Evolutionary conservation across 2,888 invertebrate species (phyloP).

Genomic region (Limnephilus auricula): DNA sequence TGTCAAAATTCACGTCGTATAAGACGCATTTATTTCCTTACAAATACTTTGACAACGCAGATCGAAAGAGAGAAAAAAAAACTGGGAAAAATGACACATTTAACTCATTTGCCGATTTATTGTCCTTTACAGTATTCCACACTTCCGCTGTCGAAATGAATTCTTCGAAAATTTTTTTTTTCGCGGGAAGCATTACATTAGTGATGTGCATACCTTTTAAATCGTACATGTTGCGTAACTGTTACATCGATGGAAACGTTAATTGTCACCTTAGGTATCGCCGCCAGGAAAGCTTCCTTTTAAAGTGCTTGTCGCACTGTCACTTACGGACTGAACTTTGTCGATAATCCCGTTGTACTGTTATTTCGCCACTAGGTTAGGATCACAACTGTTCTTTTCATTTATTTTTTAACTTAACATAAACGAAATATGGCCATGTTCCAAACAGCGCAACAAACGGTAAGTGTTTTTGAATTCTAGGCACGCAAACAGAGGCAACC

Average conservation of each 20-base stretch:
- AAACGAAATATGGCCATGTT: neutral
- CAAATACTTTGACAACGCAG: no score
- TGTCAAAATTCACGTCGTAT: no score
- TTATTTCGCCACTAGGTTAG: neutral
- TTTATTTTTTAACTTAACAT: neutral
- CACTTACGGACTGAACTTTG: neutral
- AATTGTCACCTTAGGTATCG: neutral
- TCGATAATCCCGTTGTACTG: neutral
- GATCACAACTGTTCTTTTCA: neutral
- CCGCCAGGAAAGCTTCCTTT: conserved; percentile 19
- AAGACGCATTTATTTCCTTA: no score
- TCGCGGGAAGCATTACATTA: neutral
- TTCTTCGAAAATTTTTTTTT: neutral
- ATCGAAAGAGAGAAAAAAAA: no score
- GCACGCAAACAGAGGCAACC: neutral
- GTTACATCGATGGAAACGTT: conserved; percentile 4
- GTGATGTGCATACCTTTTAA: neutral
- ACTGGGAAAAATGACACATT: no score
- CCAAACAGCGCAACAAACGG: neutral
- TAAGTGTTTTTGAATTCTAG: neutral
- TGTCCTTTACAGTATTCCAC: no score
- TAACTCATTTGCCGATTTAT: no score
- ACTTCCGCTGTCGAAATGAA: no score
- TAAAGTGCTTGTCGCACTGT: conserved; percentile 14
- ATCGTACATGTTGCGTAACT: neutral